Base-by-base conservation (phyloP, 2,113 vertebrate genomes). In the Romanogobio albipinnatus region DNA sequence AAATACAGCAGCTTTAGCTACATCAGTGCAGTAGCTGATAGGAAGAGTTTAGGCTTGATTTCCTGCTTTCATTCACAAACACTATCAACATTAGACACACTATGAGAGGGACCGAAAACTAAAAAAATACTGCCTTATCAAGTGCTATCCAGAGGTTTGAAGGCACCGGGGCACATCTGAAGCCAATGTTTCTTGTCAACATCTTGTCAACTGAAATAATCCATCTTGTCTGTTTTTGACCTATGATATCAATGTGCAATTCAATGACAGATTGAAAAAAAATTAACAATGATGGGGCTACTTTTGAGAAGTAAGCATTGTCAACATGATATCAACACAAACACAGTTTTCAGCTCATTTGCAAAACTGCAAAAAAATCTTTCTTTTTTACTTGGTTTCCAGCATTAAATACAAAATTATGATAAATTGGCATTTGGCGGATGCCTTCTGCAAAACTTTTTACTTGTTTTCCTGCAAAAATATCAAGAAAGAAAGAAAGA, bases 11-110 rank as follows among this genome's bases (percentile, higher is more conserved):
- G 47, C 15, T 53, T 76, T 15, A 53, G 47, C 47, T 29, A 24
- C 47, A 76, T 62, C 77, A 47, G 36, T 79, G 22, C 76, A 45
- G 13, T 9, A 62, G 58, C 56, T 45, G n/a, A 78, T 39, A 62
- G 39, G 39, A 17, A 10, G 22, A 24, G 59, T 64, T 47, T 24
- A 78, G 24, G 73, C 24, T 76, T 61, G 76, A 78, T 39, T 78
- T 73, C 70, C 39, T 47, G 43, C 26, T 76, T 33, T 61, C 22
- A 24, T 24, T 78, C 56, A 59, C 53, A 78, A 43, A 43, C 36
- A 43, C 33, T 61, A 61, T 43, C 36, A 61, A 78, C 53, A 39
- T 22, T 13, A 43, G 13, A 58, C 75, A 76, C 17, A 0, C 51
- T 9, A 5, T 4, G 73, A 61, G 56, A 61, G 33, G 51, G 19